phyloP scores from a whole-genome alignment of 2,113 vertebrate species.

The Morone saxatilis region DNA sequence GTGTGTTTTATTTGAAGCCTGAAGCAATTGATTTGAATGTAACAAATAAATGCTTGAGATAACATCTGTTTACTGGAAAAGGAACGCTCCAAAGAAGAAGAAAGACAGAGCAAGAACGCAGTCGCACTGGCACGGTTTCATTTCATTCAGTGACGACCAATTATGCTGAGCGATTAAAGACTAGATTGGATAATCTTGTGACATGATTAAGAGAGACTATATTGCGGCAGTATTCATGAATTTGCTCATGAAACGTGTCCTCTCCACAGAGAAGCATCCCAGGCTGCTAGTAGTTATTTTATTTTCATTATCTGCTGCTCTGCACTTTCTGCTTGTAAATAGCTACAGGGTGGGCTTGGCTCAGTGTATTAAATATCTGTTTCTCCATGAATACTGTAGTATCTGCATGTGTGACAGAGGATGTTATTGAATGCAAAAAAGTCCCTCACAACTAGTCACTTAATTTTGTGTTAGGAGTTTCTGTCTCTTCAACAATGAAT shows the following conservation, averaged over 20 bases:
- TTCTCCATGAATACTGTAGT: constrained; percentile 2
- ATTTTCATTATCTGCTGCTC: constrained; percentile 24
- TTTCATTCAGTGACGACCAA: not conserved
- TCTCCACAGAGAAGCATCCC: not conserved
- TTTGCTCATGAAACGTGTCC: not conserved
- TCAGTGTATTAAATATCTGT: constrained; percentile 4
- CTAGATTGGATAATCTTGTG: constrained; percentile 7
- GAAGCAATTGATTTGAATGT: not conserved
- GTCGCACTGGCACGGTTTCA: not conserved
- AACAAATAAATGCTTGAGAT: not conserved
- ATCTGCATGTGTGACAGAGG: constrained; percentile 10
- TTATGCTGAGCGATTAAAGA: not conserved
- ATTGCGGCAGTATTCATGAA: not conserved
- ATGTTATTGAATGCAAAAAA: constrained; percentile 18
- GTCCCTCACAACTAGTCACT: not conserved
- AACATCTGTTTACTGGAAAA: constrained; percentile 21
- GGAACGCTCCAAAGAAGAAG: not conserved
- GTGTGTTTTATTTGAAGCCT: not conserved
- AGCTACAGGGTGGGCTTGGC: constrained; percentile 35
- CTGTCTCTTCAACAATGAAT: not conserved
- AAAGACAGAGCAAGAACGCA: not conserved
- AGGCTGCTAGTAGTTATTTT: constrained; percentile 24
- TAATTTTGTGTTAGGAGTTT: constrained; percentile 1
- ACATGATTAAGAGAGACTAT: not conserved
- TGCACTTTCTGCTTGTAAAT: constrained; percentile 10